A percentile compares a stretch with the other conserved stretches of the same genome.
Conservation (phyloP, 2,888 invertebrate genomes). For the Lacanobia wlatinum region DNA sequence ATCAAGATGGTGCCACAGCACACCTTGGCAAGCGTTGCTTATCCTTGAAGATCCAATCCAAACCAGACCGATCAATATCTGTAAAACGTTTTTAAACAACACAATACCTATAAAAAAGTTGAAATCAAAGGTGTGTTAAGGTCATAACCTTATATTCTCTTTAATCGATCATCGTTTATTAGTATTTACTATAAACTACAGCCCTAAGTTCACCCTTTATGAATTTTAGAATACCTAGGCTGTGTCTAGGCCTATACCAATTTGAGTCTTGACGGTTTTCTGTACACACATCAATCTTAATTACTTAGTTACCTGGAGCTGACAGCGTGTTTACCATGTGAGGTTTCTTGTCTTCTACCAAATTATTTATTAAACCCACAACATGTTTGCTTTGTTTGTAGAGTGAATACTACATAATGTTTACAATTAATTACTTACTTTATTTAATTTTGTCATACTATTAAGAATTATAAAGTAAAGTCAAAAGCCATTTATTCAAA, state of each 20-base stretch:
- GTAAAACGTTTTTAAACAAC: too few relatives aligned
- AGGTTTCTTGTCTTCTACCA: conserved; percentile 11
- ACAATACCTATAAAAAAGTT: too few relatives aligned
- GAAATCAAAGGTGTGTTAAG: neutral
- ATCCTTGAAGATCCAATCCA: too few relatives aligned
- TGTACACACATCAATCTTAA: conserved; percentile 44
- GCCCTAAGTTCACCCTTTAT: conserved; percentile 33
- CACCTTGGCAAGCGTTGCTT: too few relatives aligned
- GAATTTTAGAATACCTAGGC: conserved; percentile 21
- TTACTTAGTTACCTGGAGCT: conserved; percentile 31
- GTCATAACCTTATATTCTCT: neutral
- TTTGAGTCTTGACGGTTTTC: conserved; percentile 53
- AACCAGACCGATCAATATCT: too few relatives aligned
- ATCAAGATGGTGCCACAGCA: too few relatives aligned
- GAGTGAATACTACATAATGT: neutral
- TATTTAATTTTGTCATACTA: too few relatives aligned
- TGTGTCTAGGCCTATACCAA: conserved; percentile 17
- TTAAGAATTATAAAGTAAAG: too few relatives aligned
- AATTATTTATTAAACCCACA: conserved; percentile 13
- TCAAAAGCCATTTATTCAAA: too few relatives aligned
- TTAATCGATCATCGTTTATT: neutral
- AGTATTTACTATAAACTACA: neutral
- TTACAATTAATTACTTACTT: neutral
- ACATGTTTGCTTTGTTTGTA: neutral
- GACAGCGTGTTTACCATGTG: conserved; percentile 14